Conservation (phyloP, 2,888 invertebrate genomes). For the Eristalinus aeneus region DNA sequence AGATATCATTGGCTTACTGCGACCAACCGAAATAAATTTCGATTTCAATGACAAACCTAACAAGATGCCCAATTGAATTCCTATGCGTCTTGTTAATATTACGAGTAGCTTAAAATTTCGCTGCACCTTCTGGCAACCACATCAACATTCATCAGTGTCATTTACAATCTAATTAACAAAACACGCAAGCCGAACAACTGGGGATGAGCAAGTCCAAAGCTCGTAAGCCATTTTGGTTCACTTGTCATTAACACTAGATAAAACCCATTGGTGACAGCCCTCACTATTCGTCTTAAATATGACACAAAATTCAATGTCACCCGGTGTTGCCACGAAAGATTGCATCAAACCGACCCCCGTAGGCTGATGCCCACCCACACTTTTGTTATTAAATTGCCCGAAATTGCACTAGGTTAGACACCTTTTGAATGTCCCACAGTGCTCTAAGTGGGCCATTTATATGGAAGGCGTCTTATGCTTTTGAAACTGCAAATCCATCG, state of each 20-base stretch:
- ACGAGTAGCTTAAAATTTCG: not conserved
- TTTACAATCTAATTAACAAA: not conserved
- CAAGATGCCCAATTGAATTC: no score
- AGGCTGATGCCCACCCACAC: not conserved
- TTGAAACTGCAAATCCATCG: constrained; percentile 26
- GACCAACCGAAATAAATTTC: no score
- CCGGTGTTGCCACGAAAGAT: not conserved
- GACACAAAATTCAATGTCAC: constrained; percentile 28
- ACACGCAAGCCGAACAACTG: not conserved
- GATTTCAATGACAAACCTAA: no score
- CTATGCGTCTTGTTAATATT: no score
- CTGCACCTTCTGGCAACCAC: not conserved
- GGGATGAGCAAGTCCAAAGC: not conserved
- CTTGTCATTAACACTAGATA: not conserved
- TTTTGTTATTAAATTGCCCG: not conserved
- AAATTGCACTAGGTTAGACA: constrained; percentile 43
- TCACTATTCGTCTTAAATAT: constrained; percentile 26
- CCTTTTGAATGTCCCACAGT: constrained; percentile 10
- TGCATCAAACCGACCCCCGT: constrained; percentile 12
- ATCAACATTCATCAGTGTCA: not conserved
- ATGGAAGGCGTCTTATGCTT: constrained; percentile 36
- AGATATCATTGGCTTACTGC: no score
- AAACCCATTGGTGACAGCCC: constrained; percentile 3
- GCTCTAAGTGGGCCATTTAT: constrained; percentile 55
- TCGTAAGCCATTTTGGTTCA: not conserved